Base-by-base conservation (phyloP, 2,113 vertebrate genomes). In the Perca schrenkii region DNA sequence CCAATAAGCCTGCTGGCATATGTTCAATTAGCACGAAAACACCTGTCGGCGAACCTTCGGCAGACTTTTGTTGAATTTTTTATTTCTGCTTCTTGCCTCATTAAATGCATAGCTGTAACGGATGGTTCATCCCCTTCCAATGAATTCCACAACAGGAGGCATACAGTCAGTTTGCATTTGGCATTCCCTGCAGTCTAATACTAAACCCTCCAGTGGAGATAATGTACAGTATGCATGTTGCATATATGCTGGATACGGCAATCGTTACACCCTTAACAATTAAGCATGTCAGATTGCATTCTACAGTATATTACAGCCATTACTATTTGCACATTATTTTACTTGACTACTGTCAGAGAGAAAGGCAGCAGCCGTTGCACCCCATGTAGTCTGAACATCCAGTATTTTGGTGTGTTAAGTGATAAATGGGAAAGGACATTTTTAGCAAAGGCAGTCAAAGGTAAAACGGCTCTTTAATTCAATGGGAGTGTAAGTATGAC, bases 21-120 rank as follows among this genome's bases (percentile, higher is more conserved):
- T 84, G 77, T 86, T 90, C 74, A 88, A 56, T 90, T 84, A 69
- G 79, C 66, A 76, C 19, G 47, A 72, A 84, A 85, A 84, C 90
- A 91, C 85, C 74, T 89, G 91, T 86, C 31, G 31, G 28, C 43
- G 10, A 80, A 86, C 70, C 50, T 72, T 47, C 58, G 25, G 53
- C 60, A 56, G 15, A 60, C 36, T 77, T 77, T 71, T 81, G 65
- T 86, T 81, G 52, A 66, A 78, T 78, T 81, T 57, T 47, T 64
- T 61, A 53, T 77, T 69, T 69, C 47, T 84, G 25, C 53, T 43
- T 78, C 34, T 52, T 47, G 71, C 78, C 28, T 89, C 57, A 81
- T 87, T 77, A 86, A 82, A 80, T 58, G 25, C 34, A 70, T 21
- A 6, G 68, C 12, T 74, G 25, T 54, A 58, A 78, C 4, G 7